Evolutionary conservation across 2,797 vertebrate genomes (phyloP).

Genomic region (Emydoidea blandingii): DNA sequence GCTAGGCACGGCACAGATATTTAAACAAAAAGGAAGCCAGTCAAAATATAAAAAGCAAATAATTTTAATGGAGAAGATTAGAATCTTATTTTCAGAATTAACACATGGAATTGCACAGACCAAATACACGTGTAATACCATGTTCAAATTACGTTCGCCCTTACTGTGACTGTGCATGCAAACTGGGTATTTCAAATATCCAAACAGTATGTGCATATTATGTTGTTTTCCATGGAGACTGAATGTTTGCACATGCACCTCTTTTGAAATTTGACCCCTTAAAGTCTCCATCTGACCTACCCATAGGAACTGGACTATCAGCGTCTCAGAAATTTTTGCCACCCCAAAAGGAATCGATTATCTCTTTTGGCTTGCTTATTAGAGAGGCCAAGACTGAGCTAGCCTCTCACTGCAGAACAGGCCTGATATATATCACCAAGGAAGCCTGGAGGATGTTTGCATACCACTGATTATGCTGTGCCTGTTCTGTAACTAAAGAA

Average conservation of each 20-base stretch:
- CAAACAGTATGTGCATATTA: background rate
- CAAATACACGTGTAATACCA: background rate
- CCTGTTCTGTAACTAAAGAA: background rate
- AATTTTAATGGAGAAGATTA: background rate
- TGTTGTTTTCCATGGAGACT: background rate
- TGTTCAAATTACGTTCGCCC: background rate
- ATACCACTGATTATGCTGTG: background rate
- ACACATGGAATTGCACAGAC: background rate
- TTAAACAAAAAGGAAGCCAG: background rate
- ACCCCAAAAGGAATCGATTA: background rate
- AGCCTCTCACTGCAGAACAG: background rate
- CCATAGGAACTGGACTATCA: accelerated
- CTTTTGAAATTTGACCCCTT: background rate
- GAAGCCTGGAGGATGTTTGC: background rate
- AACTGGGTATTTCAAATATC: background rate
- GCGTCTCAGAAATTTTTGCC: background rate
- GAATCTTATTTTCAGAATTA: background rate
- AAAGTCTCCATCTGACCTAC: background rate
- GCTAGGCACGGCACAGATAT: background rate
- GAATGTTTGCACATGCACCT: background rate
- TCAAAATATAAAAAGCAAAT: background rate
- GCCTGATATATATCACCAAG: background rate
- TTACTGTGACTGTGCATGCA: background rate
- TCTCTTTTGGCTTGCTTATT: background rate
- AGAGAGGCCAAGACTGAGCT: background rate